phyloP scores from a whole-genome alignment of 2,888 invertebrate species.

The Biston betularia region DNA sequence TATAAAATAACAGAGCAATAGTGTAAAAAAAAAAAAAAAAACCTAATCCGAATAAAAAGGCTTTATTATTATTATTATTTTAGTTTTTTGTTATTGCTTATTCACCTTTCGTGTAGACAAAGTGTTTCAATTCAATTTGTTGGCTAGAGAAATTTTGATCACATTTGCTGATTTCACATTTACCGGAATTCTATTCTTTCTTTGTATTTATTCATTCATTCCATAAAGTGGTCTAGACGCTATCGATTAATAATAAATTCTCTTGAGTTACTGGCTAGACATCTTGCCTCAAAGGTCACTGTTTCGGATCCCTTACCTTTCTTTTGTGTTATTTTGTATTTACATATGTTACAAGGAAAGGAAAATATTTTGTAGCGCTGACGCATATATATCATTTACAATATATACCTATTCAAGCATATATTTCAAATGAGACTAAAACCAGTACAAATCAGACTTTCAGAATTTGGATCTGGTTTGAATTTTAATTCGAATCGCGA shows the following conservation, averaged over 20 bases:
- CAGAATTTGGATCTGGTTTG: too few species aligned
- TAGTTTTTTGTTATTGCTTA: not conserved
- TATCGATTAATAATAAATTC: slow-evolving; percentile 27
- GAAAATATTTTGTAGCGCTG: not conserved
- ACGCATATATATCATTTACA: not conserved
- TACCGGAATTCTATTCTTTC: not conserved
- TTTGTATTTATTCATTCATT: slow-evolving; percentile 14
- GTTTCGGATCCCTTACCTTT: slow-evolving; percentile 15
- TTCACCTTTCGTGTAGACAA: not conserved
- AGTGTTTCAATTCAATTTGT: not conserved
- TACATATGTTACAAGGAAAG: slow-evolving; percentile 1
- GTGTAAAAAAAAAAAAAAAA: too few species aligned
- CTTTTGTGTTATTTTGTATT: not conserved
- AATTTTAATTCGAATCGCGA: too few species aligned
- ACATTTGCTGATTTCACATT: not conserved
- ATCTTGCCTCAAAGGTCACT: slow-evolving; percentile 14
- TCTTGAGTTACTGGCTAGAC: slow-evolving; percentile 33
- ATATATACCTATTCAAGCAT: too few species aligned
- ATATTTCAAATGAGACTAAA: too few species aligned
- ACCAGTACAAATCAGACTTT: too few species aligned
- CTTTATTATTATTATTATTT: too few species aligned
- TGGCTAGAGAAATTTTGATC: not conserved
- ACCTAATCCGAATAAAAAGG: too few species aligned
- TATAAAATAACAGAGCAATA: too few species aligned
- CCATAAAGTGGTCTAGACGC: slow-evolving; percentile 33